phyloP scores from a whole-genome alignment of 2,888 invertebrate genomes.

The Diarsia rubi region DNA sequence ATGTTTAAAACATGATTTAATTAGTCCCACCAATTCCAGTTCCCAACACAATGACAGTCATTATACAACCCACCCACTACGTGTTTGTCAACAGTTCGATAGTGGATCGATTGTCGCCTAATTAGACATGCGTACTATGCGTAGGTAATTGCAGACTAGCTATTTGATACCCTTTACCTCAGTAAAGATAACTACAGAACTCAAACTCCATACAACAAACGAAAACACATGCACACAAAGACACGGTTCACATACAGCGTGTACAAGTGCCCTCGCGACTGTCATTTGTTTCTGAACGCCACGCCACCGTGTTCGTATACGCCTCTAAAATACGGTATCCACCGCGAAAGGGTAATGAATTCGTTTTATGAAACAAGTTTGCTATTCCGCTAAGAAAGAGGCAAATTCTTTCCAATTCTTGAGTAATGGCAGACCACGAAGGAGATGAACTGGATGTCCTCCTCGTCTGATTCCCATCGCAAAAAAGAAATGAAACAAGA shows the following conservation, averaged over 20 bases:
- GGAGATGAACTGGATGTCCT: too few species aligned
- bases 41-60: neutral
- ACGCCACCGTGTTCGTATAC: too few species aligned
- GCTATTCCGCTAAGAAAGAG: too few species aligned
- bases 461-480: too few species aligned
- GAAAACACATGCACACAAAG: neutral
- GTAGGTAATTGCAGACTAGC: constrained; percentile 22
- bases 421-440: too few species aligned
- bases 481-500: too few species aligned
- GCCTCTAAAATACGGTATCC: too few species aligned
- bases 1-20: neutral
- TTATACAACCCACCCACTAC: neutral
- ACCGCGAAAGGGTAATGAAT: too few species aligned
- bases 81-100: constrained; percentile 42
- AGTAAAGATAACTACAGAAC: neutral
- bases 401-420: too few species aligned
- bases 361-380: too few species aligned
- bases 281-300: constrained; percentile 1
- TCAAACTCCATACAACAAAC: accelerated
- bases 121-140: constrained; percentile 45
- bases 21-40: neutral
- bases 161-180: neutral
- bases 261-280: too few species aligned
- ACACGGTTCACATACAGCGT: neutral
- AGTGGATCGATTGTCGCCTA: constrained; percentile 46